Percentiles rank a stretch among this genome's conserved stretches.
These are phyloP conservation scores for Syngnathus acus DNA, from an alignment of 2,797 vertebrate genomes.

Conservation along the genomic window DNA sequence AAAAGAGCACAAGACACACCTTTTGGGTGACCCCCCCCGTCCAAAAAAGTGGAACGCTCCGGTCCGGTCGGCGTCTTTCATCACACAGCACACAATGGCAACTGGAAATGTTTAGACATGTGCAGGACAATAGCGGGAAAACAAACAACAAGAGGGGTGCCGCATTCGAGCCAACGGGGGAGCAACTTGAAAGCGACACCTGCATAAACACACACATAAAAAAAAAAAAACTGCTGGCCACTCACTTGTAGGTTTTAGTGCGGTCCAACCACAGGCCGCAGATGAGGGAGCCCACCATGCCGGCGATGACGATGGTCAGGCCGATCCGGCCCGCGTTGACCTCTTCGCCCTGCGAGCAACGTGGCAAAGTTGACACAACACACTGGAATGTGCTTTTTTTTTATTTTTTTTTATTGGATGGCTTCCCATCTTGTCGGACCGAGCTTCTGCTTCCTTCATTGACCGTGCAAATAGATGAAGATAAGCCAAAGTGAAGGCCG, in stretches of 20 bases:
- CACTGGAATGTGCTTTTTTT: too few relatives aligned
- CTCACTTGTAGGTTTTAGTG: constrained; percentile 96
- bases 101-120: neutral
- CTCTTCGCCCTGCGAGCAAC: constrained; percentile 76
- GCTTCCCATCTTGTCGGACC: too few relatives aligned
- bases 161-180: neutral
- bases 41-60: neutral
- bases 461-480: too few relatives aligned
- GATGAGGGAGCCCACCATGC: constrained; percentile 87
- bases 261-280: constrained; percentile 91
- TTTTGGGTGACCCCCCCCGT: neutral
- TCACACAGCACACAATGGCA: too few relatives aligned
- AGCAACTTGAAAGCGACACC: constrained; percentile 23
- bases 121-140: neutral
- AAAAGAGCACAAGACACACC: constrained; percentile 4
- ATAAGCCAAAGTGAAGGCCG: too few relatives aligned
- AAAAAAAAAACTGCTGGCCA: constrained; percentile 3
- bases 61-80: too few relatives aligned
- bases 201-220: constrained; percentile 43
- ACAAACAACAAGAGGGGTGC: neutral
- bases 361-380: neutral
- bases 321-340: constrained; percentile 94
- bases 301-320: constrained; percentile 86
- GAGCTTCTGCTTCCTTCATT: too few relatives aligned
- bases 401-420: too few relatives aligned